Base-by-base conservation (phyloP, 2,113 vertebrate genomes). In the Andinoacara biseriatus region DNA sequence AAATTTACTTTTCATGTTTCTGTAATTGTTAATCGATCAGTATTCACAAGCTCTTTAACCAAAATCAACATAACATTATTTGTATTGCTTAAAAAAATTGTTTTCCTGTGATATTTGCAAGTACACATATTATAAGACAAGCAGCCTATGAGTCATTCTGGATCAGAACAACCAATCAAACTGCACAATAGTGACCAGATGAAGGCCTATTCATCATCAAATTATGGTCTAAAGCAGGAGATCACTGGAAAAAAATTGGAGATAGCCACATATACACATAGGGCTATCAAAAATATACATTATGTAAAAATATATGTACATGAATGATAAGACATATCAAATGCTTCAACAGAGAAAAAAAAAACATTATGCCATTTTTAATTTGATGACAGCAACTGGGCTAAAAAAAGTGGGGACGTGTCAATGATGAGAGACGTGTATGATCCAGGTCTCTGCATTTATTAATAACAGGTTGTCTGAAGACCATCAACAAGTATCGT, bases 201-300 rank as follows among this genome's bases (percentile, higher is more conserved):
- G 49, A 57, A 33, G 33, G 33, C 49, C 49, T 22, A 90, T 81
- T 76, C 1, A 61, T 90, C 86, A 83, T 81, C 74, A 60, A 75
- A 75, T 91, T 82, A 82, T 20, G 26, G 8, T 18, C 52, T 75
- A 20, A 33, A 26, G 5, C 63, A 29, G 10, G 33, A 33, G 6
- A 29, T 18, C 29, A 63, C 57, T 81, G 5, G 2, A 58, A 14
- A 7, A 67, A 56, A 78, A 20, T 52, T 49, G 22, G 24, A 40
- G n/a, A 58, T 10, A 46, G 31, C 3, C 24, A 24, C 26, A 75
- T 29, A 24, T 62, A 58, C 24, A 87, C 13, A 26, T 20, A 63
- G 14, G 60, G 9, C 22, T 33, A 58, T 7, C 18, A 58, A 58
- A 22, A 18, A 31, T 33, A 33, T 33, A 33, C 31, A 33, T 33